Conservation (phyloP, 2,797 vertebrate genomes). For the Vireo griseus region DNA sequence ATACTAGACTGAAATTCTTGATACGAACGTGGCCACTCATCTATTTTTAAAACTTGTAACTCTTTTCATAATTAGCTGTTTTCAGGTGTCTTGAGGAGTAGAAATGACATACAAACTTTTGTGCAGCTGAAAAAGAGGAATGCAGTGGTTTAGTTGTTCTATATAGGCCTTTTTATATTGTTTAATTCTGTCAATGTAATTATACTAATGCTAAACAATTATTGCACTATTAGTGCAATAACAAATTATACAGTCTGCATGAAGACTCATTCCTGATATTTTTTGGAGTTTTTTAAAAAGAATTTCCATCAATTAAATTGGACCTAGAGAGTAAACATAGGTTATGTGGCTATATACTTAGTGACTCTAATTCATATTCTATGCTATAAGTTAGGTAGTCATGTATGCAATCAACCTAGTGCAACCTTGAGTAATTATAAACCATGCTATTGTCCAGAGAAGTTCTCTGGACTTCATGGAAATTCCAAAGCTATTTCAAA, state of each 20-base stretch:
- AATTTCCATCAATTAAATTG: background rate
- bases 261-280: background rate
- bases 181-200: background rate
- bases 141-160: background rate
- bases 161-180: background rate
- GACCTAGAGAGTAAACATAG: background rate
- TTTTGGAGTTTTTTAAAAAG: background rate
- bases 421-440: background rate
- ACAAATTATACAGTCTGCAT: background rate
- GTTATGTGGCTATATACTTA: background rate
- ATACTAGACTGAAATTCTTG: background rate
- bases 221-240: background rate
- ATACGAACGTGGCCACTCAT: rapidly evolving
- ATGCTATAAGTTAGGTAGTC: background rate
- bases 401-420: background rate
- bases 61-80: background rate
- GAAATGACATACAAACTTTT: background rate
- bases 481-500: background rate
- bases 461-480: background rate
- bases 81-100: background rate
- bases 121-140: background rate
- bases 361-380: background rate
- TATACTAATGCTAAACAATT: background rate
- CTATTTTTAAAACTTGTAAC: background rate
- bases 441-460: background rate